Base-by-base conservation (phyloP, 2,888 invertebrate genomes). In the Alcis repandata region DNA sequence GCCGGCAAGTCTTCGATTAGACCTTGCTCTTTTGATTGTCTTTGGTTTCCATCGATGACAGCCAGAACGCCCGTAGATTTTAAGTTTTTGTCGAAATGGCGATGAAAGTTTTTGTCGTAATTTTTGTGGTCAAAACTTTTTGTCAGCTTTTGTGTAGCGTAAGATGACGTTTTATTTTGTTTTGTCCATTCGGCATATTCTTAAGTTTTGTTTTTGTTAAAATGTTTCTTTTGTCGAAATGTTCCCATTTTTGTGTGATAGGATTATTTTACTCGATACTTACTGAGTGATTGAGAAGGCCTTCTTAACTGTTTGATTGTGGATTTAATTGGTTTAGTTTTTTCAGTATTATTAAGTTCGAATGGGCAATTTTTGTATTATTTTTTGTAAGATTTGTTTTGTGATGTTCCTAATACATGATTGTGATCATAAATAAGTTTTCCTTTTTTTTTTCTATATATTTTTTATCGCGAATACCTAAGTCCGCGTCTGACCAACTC, bases 1-100 rank as follows among this genome's bases (percentile, higher is more conserved):
- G 87, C 65, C 79, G 87, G 17, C 82, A 82, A 68, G 82, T 86
- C 19, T 85, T 80, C 36, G 46, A 82, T 22, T 76, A 74, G 69
- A 43, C 27, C n/a, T 7, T 48, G 32, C 8, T n/a, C 15, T 10
- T 3, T 1, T 22, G 10, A 13, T 10, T 19, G 10, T 10, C 10
- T n/a, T n/a, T n/a, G n/a, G n/a, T n/a, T n/a, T n/a, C n/a, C n/a
- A n/a, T n/a, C n/a, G n/a, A 27, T 27, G 27, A 27, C 27, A 27
- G 27, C 6, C 27, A 6, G 27, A 7, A 27, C 3, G 1, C 19
- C 2, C 6, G 6, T 22, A 10, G 49, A 51, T n/a, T 33, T 59
- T 59, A 51, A 45, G 20, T 33, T 22, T 22, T 38, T 36, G 33
- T 27, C 13, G 15, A 27, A 48, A 48, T 27, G 13, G 6, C 13